These are phyloP conservation scores for Globia sparganii DNA, from an alignment of 2,888 invertebrate genomes.

Conservation along the genomic window DNA sequence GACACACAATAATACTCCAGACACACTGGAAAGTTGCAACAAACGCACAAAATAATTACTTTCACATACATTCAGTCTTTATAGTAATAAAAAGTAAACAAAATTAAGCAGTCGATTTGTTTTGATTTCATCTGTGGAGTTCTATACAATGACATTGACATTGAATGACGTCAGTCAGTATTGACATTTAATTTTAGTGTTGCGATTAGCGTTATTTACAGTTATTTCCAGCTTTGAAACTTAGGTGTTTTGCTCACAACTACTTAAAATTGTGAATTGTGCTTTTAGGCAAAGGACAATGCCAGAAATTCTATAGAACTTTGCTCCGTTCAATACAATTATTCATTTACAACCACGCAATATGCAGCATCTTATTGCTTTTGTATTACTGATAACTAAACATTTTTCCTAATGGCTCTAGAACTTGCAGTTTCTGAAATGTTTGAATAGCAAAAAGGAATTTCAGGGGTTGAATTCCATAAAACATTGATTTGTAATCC, in stretches of 20 bases:
- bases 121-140: constrained; percentile 51
- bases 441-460: too few relatives aligned
- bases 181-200: constrained; percentile 38
- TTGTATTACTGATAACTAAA: too few relatives aligned
- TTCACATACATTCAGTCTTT: constrained; percentile 37
- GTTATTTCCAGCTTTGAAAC: neutral
- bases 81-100: constrained; percentile 51
- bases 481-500: too few relatives aligned
- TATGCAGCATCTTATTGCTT: too few relatives aligned
- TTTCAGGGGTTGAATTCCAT: too few relatives aligned
- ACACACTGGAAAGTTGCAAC: constrained; percentile 2
- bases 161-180: constrained; percentile 35
- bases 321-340: too few relatives aligned
- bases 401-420: too few relatives aligned
- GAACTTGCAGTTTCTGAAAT: too few relatives aligned
- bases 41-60: constrained; percentile 34
- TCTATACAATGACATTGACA: constrained; percentile 38
- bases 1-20: constrained; percentile 15
- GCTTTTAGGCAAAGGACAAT: too few relatives aligned
- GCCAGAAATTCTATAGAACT: too few relatives aligned
- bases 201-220: constrained; percentile 14
- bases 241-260: neutral
- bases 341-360: too few relatives aligned
- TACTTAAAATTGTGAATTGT: too few relatives aligned
- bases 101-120: constrained; percentile 52